phyloP scores from a whole-genome alignment of 2,113 vertebrate species.

The Tachuris rubrigastra region DNA sequence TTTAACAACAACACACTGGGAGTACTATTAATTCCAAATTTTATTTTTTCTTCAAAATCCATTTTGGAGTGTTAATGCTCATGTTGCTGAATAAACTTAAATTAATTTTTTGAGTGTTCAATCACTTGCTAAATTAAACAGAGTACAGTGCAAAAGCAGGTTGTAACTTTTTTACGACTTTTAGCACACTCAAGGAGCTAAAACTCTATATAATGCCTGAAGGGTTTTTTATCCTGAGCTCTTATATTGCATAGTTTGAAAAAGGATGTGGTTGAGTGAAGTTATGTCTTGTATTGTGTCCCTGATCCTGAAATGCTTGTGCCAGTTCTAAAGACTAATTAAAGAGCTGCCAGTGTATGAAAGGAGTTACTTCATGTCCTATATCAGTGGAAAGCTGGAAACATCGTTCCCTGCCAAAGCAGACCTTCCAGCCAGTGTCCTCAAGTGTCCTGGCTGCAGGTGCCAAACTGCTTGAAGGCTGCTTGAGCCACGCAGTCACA shows the following conservation, averaged over 20 bases:
- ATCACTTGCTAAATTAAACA: not conserved
- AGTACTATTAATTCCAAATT: conserved; percentile 54
- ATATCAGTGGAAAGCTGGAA: not conserved
- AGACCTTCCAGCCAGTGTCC: not conserved
- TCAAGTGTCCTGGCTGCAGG: not conserved
- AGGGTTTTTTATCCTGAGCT: not conserved
- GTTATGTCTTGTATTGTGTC: not conserved
- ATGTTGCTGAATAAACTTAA: conserved; percentile 1
- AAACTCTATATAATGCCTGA: not conserved
- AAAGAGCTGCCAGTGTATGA: not conserved
- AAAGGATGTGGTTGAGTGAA: not conserved
- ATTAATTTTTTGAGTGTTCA: not conserved
- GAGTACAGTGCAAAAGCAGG: not conserved
- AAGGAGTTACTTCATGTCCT: not conserved
- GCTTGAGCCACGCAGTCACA: not conserved
- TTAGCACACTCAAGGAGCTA: not conserved
- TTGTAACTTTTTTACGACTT: not conserved
- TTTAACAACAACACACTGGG: conserved; percentile 46
- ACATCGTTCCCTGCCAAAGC: fast-evolving
- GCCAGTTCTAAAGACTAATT: not conserved
- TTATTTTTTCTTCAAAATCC: not conserved
- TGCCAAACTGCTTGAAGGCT: not conserved
- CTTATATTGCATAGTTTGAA: not conserved
- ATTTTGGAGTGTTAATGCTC: not conserved
- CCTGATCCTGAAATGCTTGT: not conserved